Evolutionary conservation across 2,888 invertebrate genomes (phyloP), one percentile per base, ranked within the genome.

Genomic region (Myopa tessellatipennis): DNA sequence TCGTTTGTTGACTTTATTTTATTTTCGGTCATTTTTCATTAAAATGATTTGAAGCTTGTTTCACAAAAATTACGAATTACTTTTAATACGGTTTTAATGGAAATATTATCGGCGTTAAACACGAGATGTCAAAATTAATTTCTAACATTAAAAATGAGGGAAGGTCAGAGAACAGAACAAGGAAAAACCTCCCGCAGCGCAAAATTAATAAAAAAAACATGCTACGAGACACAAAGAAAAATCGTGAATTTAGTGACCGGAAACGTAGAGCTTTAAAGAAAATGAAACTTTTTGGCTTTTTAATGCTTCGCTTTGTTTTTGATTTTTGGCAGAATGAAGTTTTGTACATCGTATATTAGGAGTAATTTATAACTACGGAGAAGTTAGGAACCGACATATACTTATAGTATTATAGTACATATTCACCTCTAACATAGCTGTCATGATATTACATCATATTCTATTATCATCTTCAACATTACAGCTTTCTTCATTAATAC

Each of bases 1-100:
- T 45, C 45, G 18, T 26, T 63, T 26, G 60, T 36, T 63, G 63
- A 12, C 36, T 36, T 36, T 26, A 10, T 36, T 26, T 63, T 6
- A 63, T 6, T 10, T 61, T 61, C 10, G 6, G 63, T 7, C 12
- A 34, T 63, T 63, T 63, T 63, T 63, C 18, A 12, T 7, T 63
- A 12, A 26, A 18, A 34, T 26, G 12, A 12, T 12, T 63, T 5
- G 14, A 7, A n/a, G 63, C 4, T 34, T 18, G 12, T 34, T 36
- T 63, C 12, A 26, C 26, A 63, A 63, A 12, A 63, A 8, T 6
- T 45, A 45, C 10, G 45, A 3, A 45, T 45, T 10, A 50, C 45
- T 50, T 69, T 14, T 69, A 69, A 50, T 69, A 52, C n/a, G 8
- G 69, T 26, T 69, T 52, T 69, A 70, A 70, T 70, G 50, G 52